These are phyloP conservation scores for Pyrgilauda ruficollis DNA, from an alignment of 2,113 vertebrate species.

Conservation along the genomic window DNA sequence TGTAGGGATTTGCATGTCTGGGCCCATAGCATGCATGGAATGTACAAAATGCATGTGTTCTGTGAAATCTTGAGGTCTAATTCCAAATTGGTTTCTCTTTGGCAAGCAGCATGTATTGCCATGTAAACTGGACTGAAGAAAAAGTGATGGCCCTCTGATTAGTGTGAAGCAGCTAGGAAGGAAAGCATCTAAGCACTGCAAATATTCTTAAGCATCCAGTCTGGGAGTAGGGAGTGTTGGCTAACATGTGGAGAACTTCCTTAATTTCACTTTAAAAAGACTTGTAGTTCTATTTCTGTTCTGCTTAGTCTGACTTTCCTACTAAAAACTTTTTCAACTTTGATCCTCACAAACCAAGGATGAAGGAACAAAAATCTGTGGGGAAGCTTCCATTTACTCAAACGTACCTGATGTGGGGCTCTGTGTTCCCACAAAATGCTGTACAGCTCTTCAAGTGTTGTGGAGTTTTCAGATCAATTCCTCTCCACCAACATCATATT, in stretches of 20 bases:
- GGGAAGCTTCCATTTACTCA: not conserved
- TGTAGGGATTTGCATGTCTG: conserved; percentile 1
- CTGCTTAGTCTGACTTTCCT: not conserved
- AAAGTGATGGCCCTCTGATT: not conserved
- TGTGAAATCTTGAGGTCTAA: not conserved
- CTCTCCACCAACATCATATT: not conserved
- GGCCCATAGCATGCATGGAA: not conserved
- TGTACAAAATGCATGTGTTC: not conserved
- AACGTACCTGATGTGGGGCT: not conserved
- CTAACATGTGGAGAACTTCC: not conserved
- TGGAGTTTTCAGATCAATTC: not conserved
- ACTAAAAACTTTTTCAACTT: not conserved
- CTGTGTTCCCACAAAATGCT: not conserved
- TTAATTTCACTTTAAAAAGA: not conserved
- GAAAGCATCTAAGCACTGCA: not conserved
- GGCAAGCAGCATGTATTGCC: conserved; percentile 60
- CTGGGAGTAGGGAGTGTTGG: not conserved
- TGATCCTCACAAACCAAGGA: not conserved
- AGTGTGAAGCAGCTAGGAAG: not conserved
- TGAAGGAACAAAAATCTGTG: not conserved
- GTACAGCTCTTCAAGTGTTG: not conserved
- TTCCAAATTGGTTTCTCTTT: not conserved
- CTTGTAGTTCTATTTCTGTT: not conserved
- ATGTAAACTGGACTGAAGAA: not conserved
- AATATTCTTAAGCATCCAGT: not conserved